Evolutionary conservation across 2,113 vertebrate species (phyloP).

Genomic region (Brienomyrus longianalis): DNA sequence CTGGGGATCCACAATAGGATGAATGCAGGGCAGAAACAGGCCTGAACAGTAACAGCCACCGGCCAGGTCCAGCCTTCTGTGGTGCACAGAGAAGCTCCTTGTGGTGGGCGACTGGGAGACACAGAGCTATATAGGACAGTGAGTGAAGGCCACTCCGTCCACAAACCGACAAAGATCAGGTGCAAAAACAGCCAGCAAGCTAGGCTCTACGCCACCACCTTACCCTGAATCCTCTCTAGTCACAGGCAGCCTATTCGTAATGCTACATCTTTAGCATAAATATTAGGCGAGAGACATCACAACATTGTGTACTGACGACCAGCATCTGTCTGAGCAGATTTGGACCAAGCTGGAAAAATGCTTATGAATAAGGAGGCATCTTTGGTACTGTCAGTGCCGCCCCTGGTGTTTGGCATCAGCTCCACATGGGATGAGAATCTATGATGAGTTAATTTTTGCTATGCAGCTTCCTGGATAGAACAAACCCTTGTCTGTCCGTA

Average conservation of each 20-base stretch:
- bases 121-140: neutral
- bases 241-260: neutral
- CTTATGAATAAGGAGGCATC: neutral
- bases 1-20: neutral
- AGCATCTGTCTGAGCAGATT: neutral
- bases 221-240: neutral
- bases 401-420: neutral
- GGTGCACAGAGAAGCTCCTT: neutral
- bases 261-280: neutral
- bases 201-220: neutral
- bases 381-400: neutral
- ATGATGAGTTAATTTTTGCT: neutral
- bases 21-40: neutral
- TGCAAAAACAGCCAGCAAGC: neutral
- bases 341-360: neutral
- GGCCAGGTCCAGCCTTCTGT: neutral
- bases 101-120: neutral
- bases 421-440: neutral
- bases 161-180: neutral
- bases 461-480: neutral
- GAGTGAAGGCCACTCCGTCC: neutral
- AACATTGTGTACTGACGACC: neutral
- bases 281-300: neutral
- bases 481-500: neutral
- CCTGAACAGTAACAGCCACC: neutral